phyloP scores from a whole-genome alignment of 2,797 vertebrate species.

The Poecilia wingei region DNA sequence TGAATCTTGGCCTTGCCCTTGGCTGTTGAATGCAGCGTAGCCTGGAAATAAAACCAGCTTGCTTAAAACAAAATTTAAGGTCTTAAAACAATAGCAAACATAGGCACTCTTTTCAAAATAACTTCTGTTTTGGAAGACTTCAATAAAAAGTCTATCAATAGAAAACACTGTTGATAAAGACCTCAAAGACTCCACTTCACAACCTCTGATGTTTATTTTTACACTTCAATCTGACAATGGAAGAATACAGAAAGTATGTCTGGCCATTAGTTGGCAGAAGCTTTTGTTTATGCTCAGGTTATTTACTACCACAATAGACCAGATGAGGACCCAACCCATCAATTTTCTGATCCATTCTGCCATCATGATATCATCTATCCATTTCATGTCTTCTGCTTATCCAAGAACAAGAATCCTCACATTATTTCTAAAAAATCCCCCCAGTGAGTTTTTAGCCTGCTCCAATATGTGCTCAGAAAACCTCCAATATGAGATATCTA shows the following conservation, averaged over 20 bases:
- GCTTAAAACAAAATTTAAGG: neutral
- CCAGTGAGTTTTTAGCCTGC: neutral
- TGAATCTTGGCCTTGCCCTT: conserved; percentile 92
- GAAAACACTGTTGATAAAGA: neutral
- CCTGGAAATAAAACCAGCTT: conserved; percentile 69
- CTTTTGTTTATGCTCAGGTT: neutral
- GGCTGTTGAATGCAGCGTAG: conserved; percentile 88
- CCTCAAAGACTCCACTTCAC: neutral
- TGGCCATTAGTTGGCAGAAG: neutral
- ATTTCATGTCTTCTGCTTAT: neutral
- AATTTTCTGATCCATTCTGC: neutral
- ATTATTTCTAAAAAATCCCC: neutral
- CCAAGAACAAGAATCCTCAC: neutral
- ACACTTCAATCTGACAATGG: neutral
- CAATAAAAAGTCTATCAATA: neutral
- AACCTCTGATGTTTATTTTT: neutral
- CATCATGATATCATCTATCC: neutral
- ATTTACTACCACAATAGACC: neutral
- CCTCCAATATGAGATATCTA: neutral
- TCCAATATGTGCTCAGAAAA: neutral
- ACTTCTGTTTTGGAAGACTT: neutral
- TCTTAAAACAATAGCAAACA: neutral
- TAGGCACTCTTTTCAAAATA: neutral
- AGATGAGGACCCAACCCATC: neutral
- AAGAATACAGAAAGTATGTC: neutral